These are phyloP conservation scores for Microtus ochrogaster DNA, from an alignment of 2,113 vertebrate genomes.

Conservation along the genomic window DNA sequence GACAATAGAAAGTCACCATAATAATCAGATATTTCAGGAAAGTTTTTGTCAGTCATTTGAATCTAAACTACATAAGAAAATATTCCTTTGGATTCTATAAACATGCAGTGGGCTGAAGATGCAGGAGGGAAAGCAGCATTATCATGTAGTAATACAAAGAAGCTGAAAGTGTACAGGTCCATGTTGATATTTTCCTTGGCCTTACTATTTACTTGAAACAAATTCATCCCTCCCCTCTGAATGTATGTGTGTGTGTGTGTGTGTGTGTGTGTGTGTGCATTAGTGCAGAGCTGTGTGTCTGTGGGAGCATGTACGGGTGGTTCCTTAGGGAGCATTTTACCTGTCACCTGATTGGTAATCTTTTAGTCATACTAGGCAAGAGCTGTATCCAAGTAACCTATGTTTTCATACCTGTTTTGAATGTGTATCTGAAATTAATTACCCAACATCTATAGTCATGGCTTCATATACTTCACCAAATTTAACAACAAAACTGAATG, in stretches of 20 bases:
- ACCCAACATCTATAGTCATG: background rate
- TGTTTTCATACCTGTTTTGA: background rate
- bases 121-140: background rate
- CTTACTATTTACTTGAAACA: background rate
- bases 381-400: background rate
- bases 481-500: background rate
- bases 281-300: background rate
- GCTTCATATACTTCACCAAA: too few species aligned
- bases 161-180: background rate
- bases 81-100: background rate
- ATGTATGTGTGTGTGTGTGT: background rate
- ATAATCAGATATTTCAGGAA: constrained; percentile 33
- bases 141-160: background rate
- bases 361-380: background rate
- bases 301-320: background rate
- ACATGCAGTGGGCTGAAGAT: background rate
- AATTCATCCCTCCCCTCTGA: accelerated
- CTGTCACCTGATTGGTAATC: background rate
- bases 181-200: background rate
- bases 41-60: constrained; percentile 47
- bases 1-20: constrained; percentile 1
- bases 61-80: constrained; percentile 46
- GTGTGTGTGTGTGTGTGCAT: background rate
- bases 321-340: background rate
- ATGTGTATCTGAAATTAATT: background rate